A percentile compares a stretch with the other conserved stretches of the same genome.
These are phyloP conservation scores for Camelus dromedarius DNA, from an alignment of 2,113 vertebrate genomes.

Conservation along the genomic window DNA sequence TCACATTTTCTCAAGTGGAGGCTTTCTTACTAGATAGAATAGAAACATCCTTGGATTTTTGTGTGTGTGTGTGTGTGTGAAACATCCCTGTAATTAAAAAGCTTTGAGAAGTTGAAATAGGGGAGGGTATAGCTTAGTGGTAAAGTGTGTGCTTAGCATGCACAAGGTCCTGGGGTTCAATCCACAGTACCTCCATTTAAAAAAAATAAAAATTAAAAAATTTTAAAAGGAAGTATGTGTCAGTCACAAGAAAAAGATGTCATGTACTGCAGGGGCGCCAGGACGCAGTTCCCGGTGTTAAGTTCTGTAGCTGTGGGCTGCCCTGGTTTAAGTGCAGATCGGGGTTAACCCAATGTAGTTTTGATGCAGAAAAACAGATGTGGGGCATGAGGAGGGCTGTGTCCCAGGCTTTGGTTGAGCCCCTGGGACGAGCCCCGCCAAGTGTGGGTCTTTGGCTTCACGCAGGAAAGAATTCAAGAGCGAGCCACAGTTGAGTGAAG, in stretches of 20 bases:
- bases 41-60: not conserved
- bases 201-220: too few relatives aligned
- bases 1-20: slow-evolving; percentile 6
- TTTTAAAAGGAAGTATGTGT: not conserved
- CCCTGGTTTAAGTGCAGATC: not conserved
- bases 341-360: not conserved
- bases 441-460: too few relatives aligned
- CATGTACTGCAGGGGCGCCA: rapidly evolving
- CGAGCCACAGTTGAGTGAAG: too few relatives aligned
- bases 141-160: too few relatives aligned
- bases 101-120: not conserved
- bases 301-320: not conserved
- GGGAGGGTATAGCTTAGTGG: too few relatives aligned
- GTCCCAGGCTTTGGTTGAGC: too few relatives aligned
- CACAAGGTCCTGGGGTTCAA: too few relatives aligned
- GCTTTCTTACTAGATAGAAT: slow-evolving; percentile 7
- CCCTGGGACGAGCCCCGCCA: too few relatives aligned
- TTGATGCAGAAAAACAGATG: too few relatives aligned
- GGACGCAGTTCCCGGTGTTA: not conserved
- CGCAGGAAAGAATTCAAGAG: too few relatives aligned
- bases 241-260: not conserved
- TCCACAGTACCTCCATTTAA: too few relatives aligned
- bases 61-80: not conserved
- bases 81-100: slow-evolving; percentile 2
- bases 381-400: too few relatives aligned